phyloP scores from a whole-genome alignment of 2,888 invertebrate species.

The Sinodicranocentrus sp. region DNA sequence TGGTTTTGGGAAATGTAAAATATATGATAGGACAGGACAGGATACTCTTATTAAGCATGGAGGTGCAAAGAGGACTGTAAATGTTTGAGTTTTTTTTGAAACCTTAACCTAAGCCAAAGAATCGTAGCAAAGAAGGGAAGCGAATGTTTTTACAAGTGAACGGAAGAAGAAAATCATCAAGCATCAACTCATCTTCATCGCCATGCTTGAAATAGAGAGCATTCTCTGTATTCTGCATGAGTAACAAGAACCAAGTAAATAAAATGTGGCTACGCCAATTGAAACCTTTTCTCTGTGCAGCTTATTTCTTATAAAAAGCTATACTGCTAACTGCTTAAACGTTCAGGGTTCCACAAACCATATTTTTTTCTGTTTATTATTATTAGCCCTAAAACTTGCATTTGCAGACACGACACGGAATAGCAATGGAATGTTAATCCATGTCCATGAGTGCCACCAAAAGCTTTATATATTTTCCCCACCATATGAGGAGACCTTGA shows the following conservation, averaged over 20 bases:
- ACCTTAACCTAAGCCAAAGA: constrained; percentile 58
- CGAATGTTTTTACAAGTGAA: constrained; percentile 41
- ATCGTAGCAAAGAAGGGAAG: constrained; percentile 10
- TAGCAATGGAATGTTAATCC: constrained; percentile 21
- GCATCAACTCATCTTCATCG: not conserved
- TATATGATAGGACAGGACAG: no score
- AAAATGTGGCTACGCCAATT: no score
- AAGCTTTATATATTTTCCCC: not conserved
- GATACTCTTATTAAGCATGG: no score
- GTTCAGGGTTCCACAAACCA: no score
- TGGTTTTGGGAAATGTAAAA: not conserved
- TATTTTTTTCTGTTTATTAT: not conserved
- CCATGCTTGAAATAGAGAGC: not conserved
- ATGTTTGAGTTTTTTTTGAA: constrained; percentile 26
- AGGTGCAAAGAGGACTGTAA: no score
- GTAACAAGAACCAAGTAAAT: no score
- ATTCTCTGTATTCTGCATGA: not conserved
- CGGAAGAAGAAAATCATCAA: constrained; percentile 29
- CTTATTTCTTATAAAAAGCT: not conserved
- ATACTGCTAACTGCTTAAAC: no score
- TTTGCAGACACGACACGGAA: constrained; percentile 24
- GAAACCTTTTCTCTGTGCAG: not conserved
- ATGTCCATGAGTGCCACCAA: constrained; percentile 24
- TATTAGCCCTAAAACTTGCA: constrained; percentile 8
- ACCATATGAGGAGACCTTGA: not conserved